Base-by-base conservation (phyloP, 1,140 invertebrate species). In the Globodera ellingtonae region DNA sequence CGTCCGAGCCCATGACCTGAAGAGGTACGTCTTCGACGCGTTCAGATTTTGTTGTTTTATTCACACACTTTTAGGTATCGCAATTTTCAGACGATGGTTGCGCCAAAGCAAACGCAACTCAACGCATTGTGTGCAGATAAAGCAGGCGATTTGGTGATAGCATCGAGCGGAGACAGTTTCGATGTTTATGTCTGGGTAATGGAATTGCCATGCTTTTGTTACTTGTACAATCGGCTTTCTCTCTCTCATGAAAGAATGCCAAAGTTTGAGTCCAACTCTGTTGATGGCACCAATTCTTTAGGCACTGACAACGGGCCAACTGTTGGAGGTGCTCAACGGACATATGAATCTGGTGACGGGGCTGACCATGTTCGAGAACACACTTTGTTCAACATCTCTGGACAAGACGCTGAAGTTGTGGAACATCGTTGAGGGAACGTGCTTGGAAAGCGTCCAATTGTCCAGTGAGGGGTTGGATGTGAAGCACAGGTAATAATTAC, bases 361-460 rank as follows among this genome's bases (percentile, higher is more conserved):
- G 62, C 72, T 85, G 44, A 70, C 78, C 24, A 35, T 73, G 9
- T 70, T 35, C 46, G 83, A 81, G 15, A 69, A 62, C 46, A 75
- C 67, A 15, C 59, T 85, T 21, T 84, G 69, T 52, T 79, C 84
- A 13, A 72, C 80, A 48, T 85, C 84, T 24, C 52, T 81, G 67
- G 84, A 85, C 73, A 83, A 85, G 65, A 85, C 84, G 10, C n/a
- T 85, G 78, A 78, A 84, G 21, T 46, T 86, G 47, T 87, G 82
- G 80, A 79, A 85, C 69, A 75, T 85, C n/a, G 59, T 72, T 4
- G 78, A 86, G 44, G 56, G 59, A n/a, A 82, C 18, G 18, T 62
- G 81, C 8, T n/a, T 70, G 46, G 85, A 85, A 81, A 47, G 73
- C 46, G 79, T 87, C 47, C 81, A 85, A 65, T 52, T 85, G 15